Percentiles rank a stretch among this genome's conserved stretches.
Evolutionary conservation across 2,113 vertebrate species (phyloP).

Genomic region (Chamaetylas fuelleborni): DNA sequence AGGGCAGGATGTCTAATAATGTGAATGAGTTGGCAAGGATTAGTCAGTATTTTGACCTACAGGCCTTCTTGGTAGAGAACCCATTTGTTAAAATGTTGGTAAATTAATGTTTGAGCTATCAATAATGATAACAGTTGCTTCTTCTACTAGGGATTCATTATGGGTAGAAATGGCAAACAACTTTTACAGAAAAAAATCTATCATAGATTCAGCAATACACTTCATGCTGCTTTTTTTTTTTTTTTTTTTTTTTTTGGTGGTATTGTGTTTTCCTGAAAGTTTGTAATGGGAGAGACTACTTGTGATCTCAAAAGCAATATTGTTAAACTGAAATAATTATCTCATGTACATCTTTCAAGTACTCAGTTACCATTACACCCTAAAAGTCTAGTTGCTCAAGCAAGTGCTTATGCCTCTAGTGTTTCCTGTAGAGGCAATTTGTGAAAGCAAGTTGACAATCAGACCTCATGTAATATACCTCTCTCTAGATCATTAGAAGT

Average conservation of each 20-base stretch:
- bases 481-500: neutral
- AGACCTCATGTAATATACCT: neutral
- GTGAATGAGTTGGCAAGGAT: neutral
- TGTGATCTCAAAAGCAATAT: neutral
- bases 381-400: neutral
- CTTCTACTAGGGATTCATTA: neutral
- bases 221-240: neutral
- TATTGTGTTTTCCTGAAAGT: neutral
- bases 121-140: neutral
- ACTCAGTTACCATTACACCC: neutral
- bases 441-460: neutral
- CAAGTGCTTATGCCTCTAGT: neutral
- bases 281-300: neutral
- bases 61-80: neutral
- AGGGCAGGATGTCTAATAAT: neutral
- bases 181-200: neutral
- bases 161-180: neutral
- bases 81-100: neutral
- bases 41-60: neutral
- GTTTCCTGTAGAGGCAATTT: neutral
- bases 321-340: neutral
- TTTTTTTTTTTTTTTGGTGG: neutral
- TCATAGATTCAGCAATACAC: neutral
- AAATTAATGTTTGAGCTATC: neutral
- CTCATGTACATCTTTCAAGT: neutral